phyloP scores from a whole-genome alignment of 2,797 vertebrate genomes.

The Loriculus beryllinus region DNA sequence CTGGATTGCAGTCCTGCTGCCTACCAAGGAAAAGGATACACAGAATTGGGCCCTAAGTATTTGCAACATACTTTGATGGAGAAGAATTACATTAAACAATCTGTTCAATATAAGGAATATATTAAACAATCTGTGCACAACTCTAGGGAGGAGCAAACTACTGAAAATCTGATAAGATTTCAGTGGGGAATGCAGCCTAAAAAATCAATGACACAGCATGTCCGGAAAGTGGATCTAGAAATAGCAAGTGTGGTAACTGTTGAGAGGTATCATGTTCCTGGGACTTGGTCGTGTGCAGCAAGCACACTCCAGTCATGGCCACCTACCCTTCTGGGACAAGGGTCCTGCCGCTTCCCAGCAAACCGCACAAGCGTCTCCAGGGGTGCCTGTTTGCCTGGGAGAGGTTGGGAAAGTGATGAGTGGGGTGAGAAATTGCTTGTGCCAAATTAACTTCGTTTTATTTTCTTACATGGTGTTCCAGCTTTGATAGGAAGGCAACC shows the following conservation, averaged over 20 bases:
- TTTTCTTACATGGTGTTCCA: background rate
- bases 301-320: background rate
- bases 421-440: background rate
- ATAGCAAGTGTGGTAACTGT: background rate
- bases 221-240: background rate
- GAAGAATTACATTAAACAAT: background rate
- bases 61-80: background rate
- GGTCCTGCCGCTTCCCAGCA: background rate
- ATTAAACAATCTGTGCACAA: background rate
- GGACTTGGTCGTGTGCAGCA: fast-evolving
- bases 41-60: background rate
- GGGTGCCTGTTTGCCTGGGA: background rate
- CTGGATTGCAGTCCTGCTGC: background rate
- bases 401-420: background rate
- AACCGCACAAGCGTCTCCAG: background rate
- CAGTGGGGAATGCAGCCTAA: background rate
- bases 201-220: background rate
- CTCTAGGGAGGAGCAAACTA: background rate
- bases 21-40: background rate
- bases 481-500: background rate
- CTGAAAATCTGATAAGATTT: background rate
- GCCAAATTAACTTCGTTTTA: background rate
- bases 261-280: background rate
- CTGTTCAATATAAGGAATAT: background rate
- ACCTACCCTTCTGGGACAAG: background rate